These are phyloP conservation scores for Gallinago media DNA, from an alignment of 2,113 vertebrate species.

Conservation along the genomic window DNA sequence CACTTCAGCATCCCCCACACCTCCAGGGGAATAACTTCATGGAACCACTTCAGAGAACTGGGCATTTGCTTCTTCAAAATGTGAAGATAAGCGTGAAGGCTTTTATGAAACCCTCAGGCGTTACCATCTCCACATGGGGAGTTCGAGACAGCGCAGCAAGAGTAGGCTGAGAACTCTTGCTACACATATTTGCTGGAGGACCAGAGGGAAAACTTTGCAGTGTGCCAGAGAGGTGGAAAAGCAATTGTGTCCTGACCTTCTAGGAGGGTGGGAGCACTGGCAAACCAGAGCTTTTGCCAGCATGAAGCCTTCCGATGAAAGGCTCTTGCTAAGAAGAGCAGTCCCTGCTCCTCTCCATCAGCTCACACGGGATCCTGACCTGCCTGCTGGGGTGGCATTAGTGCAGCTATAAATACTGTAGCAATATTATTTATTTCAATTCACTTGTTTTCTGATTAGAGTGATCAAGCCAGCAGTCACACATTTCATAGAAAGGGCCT, in stretches of 20 bases:
- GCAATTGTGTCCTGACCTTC: background rate
- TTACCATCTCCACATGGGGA: rapidly evolving
- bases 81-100: background rate
- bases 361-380: background rate
- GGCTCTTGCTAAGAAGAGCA: background rate
- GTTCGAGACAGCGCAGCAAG: background rate
- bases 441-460: background rate
- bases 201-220: background rate
- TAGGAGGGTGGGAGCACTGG: background rate
- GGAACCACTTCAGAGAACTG: background rate
- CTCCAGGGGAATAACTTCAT: background rate
- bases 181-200: background rate
- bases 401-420: background rate
- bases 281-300: background rate
- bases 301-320: background rate
- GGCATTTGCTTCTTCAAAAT: background rate
- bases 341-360: background rate
- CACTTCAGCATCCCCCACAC: background rate
- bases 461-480: background rate
- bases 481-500: background rate
- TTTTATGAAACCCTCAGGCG: background rate
- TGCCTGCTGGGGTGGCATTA: background rate
- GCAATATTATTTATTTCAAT: background rate
- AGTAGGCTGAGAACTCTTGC: background rate
- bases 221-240: background rate